phyloP scores from a whole-genome alignment of 2,113 vertebrate genomes.

The Ochotona princeps region DNA sequence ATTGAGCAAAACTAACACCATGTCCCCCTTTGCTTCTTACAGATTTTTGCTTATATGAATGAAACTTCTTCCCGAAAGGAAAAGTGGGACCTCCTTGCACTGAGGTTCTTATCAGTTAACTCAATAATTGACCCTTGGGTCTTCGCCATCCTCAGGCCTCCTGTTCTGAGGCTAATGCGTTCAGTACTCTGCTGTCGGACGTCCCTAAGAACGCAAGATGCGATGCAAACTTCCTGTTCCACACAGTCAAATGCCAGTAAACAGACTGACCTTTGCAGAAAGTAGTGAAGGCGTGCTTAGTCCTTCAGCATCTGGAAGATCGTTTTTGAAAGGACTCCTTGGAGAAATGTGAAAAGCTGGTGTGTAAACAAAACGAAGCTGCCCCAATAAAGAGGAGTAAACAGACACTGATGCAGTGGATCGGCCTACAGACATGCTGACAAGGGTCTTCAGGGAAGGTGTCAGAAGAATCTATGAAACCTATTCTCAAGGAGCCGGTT shows the following conservation, averaged over 20 bases:
- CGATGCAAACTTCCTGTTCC: background rate
- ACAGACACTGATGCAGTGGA: background rate
- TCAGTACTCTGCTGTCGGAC: constrained; percentile 85
- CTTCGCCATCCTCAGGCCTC: constrained; percentile 93
- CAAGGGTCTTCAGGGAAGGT: background rate
- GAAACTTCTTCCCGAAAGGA: background rate
- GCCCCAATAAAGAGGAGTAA: background rate
- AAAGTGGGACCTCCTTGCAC: constrained; percentile 87
- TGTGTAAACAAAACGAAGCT: constrained; percentile 56
- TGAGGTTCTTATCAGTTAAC: constrained; percentile 94
- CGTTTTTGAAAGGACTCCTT: constrained; percentile 57
- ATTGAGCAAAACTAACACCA: rapidly evolving
- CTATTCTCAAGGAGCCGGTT: rapidly evolving
- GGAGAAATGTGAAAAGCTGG: constrained; percentile 49
- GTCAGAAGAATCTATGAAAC: background rate
- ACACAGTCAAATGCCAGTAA: constrained; percentile 58
- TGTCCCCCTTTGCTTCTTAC: constrained; percentile 55
- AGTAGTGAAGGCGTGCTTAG: background rate
- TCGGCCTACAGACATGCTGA: background rate
- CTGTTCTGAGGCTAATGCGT: constrained; percentile 89
- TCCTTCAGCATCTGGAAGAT: constrained; percentile 18
- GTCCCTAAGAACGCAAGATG: constrained; percentile 3
- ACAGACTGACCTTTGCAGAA: constrained; percentile 57
- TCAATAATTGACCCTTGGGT: constrained; percentile 96
- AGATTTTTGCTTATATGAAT: constrained; percentile 94